phyloP scores from a whole-genome alignment of 1,140 invertebrate species.

The Caligus rogercresseyi region DNA sequence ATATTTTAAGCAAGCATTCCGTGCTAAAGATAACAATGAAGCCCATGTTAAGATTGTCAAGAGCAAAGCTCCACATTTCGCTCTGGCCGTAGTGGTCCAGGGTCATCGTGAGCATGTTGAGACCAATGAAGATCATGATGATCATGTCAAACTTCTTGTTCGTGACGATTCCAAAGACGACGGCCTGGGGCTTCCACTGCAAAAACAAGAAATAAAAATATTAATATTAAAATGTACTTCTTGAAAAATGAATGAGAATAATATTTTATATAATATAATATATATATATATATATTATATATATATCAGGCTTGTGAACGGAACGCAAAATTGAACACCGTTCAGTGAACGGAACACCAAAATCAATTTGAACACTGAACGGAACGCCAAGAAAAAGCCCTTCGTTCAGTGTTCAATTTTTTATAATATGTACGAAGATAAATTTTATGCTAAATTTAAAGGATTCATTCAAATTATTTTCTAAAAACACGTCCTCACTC shows the following conservation, averaged over 20 bases:
- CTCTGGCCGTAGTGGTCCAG: constrained; percentile 85
- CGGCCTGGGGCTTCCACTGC: constrained; percentile 85
- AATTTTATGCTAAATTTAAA: no score
- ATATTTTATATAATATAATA: no score
- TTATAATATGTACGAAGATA: no score
- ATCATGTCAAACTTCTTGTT: constrained; percentile 99
- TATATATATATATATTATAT: no score
- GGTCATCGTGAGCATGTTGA: constrained; percentile 98
- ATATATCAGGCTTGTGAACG: no score
- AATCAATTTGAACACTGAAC: no score
- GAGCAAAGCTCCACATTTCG: constrained; percentile 54
- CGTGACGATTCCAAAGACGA: constrained; percentile 90
- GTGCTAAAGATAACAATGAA: constrained; percentile 96
- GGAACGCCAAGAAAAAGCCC: no score
- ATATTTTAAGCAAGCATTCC: constrained; percentile 92
- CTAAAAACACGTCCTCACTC: no score
- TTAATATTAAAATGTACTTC: background rate
- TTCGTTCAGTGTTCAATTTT: no score
- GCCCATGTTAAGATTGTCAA: constrained; percentile 83
- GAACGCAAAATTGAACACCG: no score
- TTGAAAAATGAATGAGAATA: constrained; percentile 24
- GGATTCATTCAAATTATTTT: no score
- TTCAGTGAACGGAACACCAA: no score
- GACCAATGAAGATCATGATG: constrained; percentile 95
- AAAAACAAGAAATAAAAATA: constrained; percentile 24